phyloP scores from a whole-genome alignment of 1,140 invertebrate species.

The Aphis gossypii region DNA sequence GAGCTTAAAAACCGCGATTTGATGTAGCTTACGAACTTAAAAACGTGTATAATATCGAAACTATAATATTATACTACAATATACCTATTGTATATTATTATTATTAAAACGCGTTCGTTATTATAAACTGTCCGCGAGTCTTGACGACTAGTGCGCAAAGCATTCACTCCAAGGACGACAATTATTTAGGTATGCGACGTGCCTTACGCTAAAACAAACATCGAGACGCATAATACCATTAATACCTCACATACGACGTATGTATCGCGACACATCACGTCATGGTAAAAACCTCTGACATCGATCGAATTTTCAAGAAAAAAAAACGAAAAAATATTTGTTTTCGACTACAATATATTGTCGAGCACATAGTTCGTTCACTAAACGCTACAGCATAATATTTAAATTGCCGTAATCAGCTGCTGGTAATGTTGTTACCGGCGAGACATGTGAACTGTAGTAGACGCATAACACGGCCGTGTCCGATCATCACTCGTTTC shows the following conservation, averaged over 20 bases:
- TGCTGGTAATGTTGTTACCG: neutral
- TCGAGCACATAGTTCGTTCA: neutral
- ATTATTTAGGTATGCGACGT: conserved; percentile 39
- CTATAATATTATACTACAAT: neutral
- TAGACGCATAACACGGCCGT: neutral
- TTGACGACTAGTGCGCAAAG: neutral
- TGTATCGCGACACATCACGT: neutral
- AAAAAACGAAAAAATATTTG: conserved; percentile 4
- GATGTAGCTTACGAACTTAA: neutral
- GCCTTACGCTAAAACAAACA: conserved; percentile 35
- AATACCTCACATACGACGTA: neutral
- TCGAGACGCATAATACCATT: neutral
- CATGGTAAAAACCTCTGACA: neutral
- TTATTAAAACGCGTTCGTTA: neutral
- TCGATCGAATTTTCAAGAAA: neutral
- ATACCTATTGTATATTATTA: neutral
- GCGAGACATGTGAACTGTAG: neutral
- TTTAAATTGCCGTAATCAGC: neutral
- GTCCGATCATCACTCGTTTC: neutral
- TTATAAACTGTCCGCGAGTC: neutral
- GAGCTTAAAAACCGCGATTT: neutral
- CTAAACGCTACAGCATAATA: neutral
- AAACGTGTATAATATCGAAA: neutral
- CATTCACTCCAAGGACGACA: conserved; percentile 33
- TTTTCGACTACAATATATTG: neutral